Conservation (phyloP, 2,797 vertebrate genomes). For the Typhlichthys subterraneus region DNA sequence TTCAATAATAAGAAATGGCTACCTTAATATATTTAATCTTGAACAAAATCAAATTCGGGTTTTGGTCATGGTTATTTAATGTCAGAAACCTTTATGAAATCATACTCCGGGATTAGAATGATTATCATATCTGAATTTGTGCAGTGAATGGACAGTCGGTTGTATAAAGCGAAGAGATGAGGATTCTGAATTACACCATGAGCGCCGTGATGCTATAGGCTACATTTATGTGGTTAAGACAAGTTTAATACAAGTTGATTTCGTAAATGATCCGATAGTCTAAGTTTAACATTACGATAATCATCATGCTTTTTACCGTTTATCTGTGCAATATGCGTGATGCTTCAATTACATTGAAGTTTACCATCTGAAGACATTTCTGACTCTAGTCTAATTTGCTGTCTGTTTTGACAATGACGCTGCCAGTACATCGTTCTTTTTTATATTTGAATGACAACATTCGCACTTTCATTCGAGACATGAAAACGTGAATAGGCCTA, state of each 20-base stretch:
- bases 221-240: conserved; percentile 60
- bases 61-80: no score
- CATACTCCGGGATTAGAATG: no score
- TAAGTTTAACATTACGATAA: conserved; percentile 61
- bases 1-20: no score
- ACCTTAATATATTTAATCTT: no score
- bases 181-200: conserved; percentile 46
- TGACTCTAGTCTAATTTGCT: background rate
- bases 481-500: conserved; percentile 44
- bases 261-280: conserved; percentile 65
- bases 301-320: conserved; percentile 50
- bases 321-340: conserved; percentile 10
- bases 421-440: conserved; percentile 19
- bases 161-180: background rate
- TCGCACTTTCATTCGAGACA: conserved; percentile 41
- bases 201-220: conserved; percentile 47
- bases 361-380: background rate
- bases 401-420: conserved; percentile 8
- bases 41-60: no score
- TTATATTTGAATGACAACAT: background rate
- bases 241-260: conserved; percentile 54
- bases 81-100: no score
- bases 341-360: background rate
- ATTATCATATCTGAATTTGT: no score
- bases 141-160: no score